Base-by-base conservation (phyloP, 2,888 invertebrate species). In the Melitaea athalia region DNA sequence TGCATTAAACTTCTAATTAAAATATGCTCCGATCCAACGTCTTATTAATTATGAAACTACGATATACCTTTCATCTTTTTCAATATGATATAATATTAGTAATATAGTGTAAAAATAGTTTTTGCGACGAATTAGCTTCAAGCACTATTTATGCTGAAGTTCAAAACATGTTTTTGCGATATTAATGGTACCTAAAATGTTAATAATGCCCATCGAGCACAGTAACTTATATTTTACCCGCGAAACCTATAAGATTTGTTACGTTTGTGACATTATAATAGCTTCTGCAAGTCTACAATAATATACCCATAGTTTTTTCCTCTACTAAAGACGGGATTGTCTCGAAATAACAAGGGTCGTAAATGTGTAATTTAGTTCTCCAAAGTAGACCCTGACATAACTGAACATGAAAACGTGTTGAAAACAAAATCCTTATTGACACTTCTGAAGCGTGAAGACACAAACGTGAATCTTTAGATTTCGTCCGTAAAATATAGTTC, bases 1-100 rank as follows among this genome's bases (percentile, higher is more conserved):
- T 89, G 89, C 88, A 91, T 87, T 90, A 89, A 89, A 88, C 81
- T 77, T 83, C 88, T 90, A 89, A 86, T 89, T 91, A 89, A 89
- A 91, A 89, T 91, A 91, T 86, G 83, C 81, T 87, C 81, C 87
- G 76, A 84, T 85, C 89, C 89, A 91, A 89, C 82, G 80, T 80
- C 78, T 85, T 89, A 90, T 80, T 24, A 84, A 82, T 88, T 89
- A 90, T 78, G 77, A 88, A 89, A 88, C 91, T 92, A 89, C 86
- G 83, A 89, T 91, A 91, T 88, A 89, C 80, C 85, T 84, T 85
- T 84, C 81, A 83, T 82, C 81, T 85, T 86, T 85, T 79, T 83
- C 82, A 84, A 88, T 88, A 88, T 79, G 85, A 82, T 85, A 84
- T 85, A 82, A 82, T 72, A 70, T 71, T 64, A 71, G 70, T 72